Evolutionary conservation across 2,888 invertebrate species (phyloP).

Genomic region (Metellina segmentata): DNA sequence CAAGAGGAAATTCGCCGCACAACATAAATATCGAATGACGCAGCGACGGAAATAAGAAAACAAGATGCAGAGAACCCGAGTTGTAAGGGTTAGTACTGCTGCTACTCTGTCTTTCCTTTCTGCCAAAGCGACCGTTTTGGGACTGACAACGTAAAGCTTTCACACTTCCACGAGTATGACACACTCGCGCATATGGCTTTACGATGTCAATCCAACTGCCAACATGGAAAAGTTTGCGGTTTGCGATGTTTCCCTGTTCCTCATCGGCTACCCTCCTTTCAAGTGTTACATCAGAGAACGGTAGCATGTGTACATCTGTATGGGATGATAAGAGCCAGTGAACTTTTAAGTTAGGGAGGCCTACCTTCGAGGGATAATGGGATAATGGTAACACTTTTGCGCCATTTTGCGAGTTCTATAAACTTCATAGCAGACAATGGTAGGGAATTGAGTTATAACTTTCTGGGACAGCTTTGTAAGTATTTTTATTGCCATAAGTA

Average conservation of each 20-base stretch:
- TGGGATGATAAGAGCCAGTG: no score
- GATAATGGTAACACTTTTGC: no score
- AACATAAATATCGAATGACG: not conserved
- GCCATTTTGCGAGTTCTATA: no score
- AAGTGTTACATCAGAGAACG: no score
- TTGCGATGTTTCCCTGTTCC: not conserved
- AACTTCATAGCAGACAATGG: no score
- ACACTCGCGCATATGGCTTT: slow-evolving; percentile 27
- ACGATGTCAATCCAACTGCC: slow-evolving; percentile 16
- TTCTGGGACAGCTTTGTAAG: no score
- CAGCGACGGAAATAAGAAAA: not conserved
- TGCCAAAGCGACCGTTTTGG: not conserved
- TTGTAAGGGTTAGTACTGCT: not conserved
- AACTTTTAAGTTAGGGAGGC: no score
- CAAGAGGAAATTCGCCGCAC: not conserved
- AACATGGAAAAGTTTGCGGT: not conserved
- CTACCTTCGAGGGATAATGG: no score
- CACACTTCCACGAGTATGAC: slow-evolving; percentile 17
- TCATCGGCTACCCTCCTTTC: no score
- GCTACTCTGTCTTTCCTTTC: not conserved
- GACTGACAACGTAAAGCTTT: slow-evolving; percentile 43
- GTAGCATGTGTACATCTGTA: no score
- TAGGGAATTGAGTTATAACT: no score
- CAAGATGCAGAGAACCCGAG: not conserved
- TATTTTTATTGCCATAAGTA: no score